Base-by-base conservation (phyloP, 2,797 vertebrate species). In the Periparus ater region DNA sequence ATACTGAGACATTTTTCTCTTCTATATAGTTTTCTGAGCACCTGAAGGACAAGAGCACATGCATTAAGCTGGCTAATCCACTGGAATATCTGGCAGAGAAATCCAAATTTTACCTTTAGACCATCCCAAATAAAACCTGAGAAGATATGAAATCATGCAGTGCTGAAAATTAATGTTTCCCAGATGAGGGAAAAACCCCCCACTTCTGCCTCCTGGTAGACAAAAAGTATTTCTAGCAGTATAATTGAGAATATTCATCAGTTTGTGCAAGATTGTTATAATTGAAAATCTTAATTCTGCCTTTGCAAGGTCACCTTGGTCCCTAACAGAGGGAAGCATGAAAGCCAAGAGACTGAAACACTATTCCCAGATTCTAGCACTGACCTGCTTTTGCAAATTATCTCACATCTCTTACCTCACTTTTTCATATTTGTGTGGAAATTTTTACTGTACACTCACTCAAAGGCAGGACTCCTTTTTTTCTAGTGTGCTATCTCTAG, bases 381-480 rank as follows among this genome's bases (percentile, higher is more conserved):
- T 95, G 93, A 92, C 85, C 82, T 81, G 85, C 78, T 94, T 97
- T 94, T 80, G 55, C n/a, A 93, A 83, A 90, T 89, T 77, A 47
- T 58, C 29, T 89, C 76, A 65, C 20, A 3, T 58, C 67, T 68
- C 51, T 85, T 91, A 36, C 50, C 82, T 80, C 32, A 40, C 11
- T 73, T 84, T 70, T 68, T 84, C 16, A 22, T 79, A 18, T 21
- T 4, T 34, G 20, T 44, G 29, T 38, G 48, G 30, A 40, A 54
- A 65, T 23, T 91, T 91, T 71, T 93, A 40, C 18, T 50, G 23
- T 57, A 29, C 21, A 10, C 6, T 80, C 4, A 50, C 45, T 50
- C 2, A 1, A 45, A 92, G 34, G 36, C 17, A 85, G 53, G 12
- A 50, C 34, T 40, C 51, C 2, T 65, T 36, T 66, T 78, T 5